Percentiles rank a stretch among this genome's conserved stretches.
These are phyloP conservation scores for Caenorhabditis tropicalis DNA, from an alignment of 1,140 invertebrate genomes.

Conservation along the genomic window DNA sequence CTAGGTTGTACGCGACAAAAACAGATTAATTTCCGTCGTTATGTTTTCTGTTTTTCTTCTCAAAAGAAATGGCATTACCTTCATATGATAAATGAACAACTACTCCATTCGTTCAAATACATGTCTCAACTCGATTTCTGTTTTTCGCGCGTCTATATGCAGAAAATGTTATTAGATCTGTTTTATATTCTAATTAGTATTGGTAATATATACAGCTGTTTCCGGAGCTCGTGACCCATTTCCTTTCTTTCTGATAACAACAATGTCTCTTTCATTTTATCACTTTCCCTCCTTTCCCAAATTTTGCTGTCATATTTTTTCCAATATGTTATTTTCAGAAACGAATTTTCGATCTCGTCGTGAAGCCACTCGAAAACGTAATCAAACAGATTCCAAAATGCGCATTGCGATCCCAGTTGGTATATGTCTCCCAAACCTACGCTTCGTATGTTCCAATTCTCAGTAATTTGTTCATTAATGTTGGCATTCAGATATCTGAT, in stretches of 20 bases:
- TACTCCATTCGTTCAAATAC: no score
- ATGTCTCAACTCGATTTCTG: neutral
- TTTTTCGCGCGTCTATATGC: no score
- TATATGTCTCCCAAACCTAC: conserved; percentile 34
- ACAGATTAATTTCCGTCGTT: no score
- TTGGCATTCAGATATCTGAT: conserved; percentile 39
- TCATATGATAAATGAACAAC: no score
- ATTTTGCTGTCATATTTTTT: neutral
- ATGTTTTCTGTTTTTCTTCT: no score
- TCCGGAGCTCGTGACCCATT: conserved; percentile 31
- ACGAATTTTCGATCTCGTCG: conserved; percentile 44
- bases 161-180: neutral
- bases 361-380: conserved; percentile 39
- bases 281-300: neutral
- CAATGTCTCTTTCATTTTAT: neutral
- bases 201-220: neutral
- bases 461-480: neutral
- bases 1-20: no score
- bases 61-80: no score
- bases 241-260: neutral
- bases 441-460: conserved; percentile 13
- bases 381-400: conserved; percentile 40
- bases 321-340: conserved; percentile 44
- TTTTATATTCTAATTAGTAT: neutral
- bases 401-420: conserved; percentile 16